Percentiles rank a stretch among this genome's conserved stretches.
Conservation (phyloP, 2,113 vertebrate genomes). For the Edolisoma coerulescens region DNA sequence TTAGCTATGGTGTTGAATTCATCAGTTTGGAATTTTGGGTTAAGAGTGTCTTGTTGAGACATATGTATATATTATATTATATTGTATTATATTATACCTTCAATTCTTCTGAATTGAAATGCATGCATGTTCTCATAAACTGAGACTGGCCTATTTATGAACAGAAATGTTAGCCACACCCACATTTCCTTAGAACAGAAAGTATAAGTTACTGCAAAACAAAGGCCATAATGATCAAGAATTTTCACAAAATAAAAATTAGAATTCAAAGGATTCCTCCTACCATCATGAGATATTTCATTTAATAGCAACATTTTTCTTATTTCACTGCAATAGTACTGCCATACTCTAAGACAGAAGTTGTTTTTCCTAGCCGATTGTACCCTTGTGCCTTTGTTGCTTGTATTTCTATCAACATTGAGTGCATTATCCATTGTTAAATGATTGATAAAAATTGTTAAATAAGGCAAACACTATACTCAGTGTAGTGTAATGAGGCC, state of each 20-base stretch:
- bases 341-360: not conserved
- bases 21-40: not conserved
- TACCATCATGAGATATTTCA: not conserved
- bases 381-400: slow-evolving; percentile 26
- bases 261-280: not conserved
- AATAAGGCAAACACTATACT: slow-evolving; percentile 77
- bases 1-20: not conserved
- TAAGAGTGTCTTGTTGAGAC: not conserved
- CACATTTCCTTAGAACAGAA: not conserved
- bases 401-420: slow-evolving; percentile 32
- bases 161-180: not conserved
- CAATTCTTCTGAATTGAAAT: not conserved
- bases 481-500: slow-evolving; percentile 72
- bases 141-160: not conserved
- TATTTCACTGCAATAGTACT: not conserved
- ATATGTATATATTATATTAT: not conserved
- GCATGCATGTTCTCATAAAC: not conserved
- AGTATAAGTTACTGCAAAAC: not conserved
- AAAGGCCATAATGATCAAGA: not conserved
- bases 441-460: slow-evolving; percentile 79
- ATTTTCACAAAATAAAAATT: not conserved
- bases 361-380: slow-evolving; percentile 24
- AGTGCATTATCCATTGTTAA: slow-evolving; percentile 61
- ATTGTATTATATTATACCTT: not conserved
- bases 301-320: not conserved